Evolutionary conservation across 1,140 invertebrate genomes (phyloP).

Genomic region (Platorchestia sp.): DNA sequence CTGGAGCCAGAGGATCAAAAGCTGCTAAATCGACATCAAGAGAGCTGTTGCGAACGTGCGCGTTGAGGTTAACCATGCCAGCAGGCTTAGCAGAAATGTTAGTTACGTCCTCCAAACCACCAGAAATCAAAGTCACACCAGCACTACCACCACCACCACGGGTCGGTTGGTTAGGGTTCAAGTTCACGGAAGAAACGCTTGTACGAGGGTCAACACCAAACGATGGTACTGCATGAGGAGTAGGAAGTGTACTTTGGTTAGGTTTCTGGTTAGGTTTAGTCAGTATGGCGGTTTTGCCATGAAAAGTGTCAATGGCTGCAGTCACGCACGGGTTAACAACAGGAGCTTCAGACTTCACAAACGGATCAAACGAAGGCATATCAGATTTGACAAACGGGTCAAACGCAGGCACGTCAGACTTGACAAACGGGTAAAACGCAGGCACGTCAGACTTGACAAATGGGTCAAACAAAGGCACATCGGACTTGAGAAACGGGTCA

Average conservation of each 20-base stretch:
- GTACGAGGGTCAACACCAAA: background rate
- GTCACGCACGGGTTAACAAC: background rate
- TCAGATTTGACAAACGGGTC: too few relatives aligned
- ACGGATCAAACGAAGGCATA: background rate
- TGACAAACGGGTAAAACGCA: background rate
- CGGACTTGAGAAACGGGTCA: background rate
- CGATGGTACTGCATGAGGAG: background rate
- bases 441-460: background rate
- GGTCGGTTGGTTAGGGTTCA: conserved; percentile 15
- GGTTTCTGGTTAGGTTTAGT: background rate
- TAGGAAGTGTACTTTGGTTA: background rate
- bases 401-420: background rate
- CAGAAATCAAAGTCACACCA: background rate
- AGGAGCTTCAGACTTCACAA: background rate
- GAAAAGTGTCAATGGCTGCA: background rate
- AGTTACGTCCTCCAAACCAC: conserved; percentile 28
- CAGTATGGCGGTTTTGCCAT: background rate
- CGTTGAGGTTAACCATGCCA: background rate
- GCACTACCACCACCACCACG: conserved; percentile 31
- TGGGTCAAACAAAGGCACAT: background rate
- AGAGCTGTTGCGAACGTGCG: background rate
- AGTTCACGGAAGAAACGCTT: conserved; percentile 12
- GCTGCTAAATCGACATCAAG: background rate
- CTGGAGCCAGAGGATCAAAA: background rate
- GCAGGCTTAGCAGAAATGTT: background rate